Percentiles rank a stretch among this genome's conserved stretches.
Conservation (phyloP, 2,888 invertebrate species). For the Lamellibrachia columna region DNA sequence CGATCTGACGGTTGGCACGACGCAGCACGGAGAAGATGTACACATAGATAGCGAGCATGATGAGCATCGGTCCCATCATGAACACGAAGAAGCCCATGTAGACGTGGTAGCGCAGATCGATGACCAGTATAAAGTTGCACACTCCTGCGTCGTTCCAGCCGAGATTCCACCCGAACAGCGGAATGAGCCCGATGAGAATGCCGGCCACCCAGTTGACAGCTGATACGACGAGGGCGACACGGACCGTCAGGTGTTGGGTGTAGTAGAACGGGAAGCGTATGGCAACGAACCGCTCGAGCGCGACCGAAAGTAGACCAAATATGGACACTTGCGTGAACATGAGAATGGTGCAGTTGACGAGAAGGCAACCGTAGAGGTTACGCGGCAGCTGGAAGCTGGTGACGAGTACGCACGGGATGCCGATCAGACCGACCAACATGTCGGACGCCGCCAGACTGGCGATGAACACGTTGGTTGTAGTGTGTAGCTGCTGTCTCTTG, state of each 20-base stretch:
- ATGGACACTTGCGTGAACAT: slow-evolving; percentile 62
- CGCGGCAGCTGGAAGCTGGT: slow-evolving; percentile 30
- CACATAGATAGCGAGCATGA: slow-evolving; percentile 54
- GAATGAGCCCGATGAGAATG: slow-evolving; percentile 54
- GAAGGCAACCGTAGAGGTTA: slow-evolving; percentile 43
- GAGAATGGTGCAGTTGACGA: slow-evolving; percentile 56
- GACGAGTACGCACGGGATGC: slow-evolving; percentile 39
- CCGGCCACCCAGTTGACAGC: slow-evolving; percentile 48
- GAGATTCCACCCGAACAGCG: slow-evolving; percentile 59
- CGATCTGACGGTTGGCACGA: slow-evolving; percentile 52
- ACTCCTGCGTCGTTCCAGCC: slow-evolving; percentile 38
- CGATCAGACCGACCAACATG: slow-evolving; percentile 36
- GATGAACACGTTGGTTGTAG: slow-evolving; percentile 38
- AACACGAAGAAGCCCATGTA: slow-evolving; percentile 60
- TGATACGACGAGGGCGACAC: slow-evolving; percentile 8
- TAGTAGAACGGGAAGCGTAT: slow-evolving; percentile 31
- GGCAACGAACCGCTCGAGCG: slow-evolving; percentile 42
- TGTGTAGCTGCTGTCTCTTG: slow-evolving; percentile 31
- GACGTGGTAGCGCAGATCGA: slow-evolving; percentile 59
- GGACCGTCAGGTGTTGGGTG: slow-evolving; percentile 24
- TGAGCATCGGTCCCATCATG: slow-evolving; percentile 51
- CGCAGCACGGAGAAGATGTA: slow-evolving; percentile 55
- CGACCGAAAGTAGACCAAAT: slow-evolving; percentile 58
- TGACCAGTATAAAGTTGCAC: slow-evolving; percentile 55
- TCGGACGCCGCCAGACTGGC: slow-evolving; percentile 40